Evolutionary conservation across 2,113 vertebrate species (phyloP).

Genomic region (Nothoprocta perdicaria): DNA sequence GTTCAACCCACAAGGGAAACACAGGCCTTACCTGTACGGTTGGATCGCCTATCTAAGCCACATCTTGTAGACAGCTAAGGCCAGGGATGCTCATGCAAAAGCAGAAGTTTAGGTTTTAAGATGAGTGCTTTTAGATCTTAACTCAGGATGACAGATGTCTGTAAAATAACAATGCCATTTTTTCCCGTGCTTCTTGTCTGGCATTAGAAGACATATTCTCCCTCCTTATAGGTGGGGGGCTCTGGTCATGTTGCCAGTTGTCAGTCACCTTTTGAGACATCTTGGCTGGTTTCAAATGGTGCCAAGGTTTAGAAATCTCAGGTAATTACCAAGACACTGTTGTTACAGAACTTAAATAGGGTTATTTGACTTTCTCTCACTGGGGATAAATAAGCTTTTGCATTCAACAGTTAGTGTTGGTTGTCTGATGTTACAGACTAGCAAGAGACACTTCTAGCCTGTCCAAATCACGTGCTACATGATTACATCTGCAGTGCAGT

Average conservation of each 20-base stretch:
- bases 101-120: not conserved
- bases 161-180: not conserved
- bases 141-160: not conserved
- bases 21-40: not conserved
- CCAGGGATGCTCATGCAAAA: not conserved
- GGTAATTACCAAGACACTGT: rapidly evolving
- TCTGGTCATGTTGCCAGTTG: not conserved
- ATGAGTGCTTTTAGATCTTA: not conserved
- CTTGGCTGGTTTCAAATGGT: not conserved
- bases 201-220: not conserved
- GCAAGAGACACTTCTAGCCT: not conserved
- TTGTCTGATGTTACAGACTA: not conserved
- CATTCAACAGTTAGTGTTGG: not conserved
- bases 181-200: not conserved
- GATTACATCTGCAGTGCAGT: not conserved
- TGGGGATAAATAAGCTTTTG: not conserved
- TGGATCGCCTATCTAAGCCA: not conserved
- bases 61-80: not conserved
- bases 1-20: not conserved
- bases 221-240: not conserved
- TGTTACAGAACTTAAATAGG: not conserved
- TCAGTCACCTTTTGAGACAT: not conserved
- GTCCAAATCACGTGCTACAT: not conserved
- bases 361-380: not conserved
- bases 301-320: not conserved